Evolutionary conservation across 2,113 vertebrate genomes (phyloP).

Genomic region (Bungarus multicinctus): DNA sequence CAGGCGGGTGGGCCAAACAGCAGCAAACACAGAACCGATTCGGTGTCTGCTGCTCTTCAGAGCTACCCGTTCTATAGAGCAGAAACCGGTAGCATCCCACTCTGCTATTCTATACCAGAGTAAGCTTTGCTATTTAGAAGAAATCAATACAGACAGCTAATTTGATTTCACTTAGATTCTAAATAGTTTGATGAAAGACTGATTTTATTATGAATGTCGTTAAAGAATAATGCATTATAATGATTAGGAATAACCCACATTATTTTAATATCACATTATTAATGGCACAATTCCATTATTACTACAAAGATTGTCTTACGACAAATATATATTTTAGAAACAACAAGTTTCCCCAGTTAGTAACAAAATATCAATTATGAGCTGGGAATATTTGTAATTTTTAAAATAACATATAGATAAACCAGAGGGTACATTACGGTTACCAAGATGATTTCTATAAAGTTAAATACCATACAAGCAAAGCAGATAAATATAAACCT

Average conservation of each 20-base stretch:
- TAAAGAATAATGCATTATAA: not conserved
- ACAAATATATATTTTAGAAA: not conserved
- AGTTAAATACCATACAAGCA: fast-evolving
- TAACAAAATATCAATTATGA: not conserved
- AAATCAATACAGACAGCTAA: not conserved
- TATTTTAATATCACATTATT: not conserved
- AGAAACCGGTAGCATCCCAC: no score
- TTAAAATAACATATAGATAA: not conserved
- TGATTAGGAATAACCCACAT: not conserved
- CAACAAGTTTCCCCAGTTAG: not conserved
- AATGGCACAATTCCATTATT: not conserved
- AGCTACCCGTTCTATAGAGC: no score
- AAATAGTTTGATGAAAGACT: not conserved
- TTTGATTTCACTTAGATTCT: not conserved
- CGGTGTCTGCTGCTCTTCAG: no score
- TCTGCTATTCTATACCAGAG: not conserved
- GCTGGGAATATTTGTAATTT: not conserved
- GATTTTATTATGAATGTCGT: not conserved
- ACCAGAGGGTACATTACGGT: fast-evolving
- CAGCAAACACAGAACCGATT: no score
- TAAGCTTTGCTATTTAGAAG: not conserved
- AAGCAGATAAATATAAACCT: not conserved
- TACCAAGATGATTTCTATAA: not conserved
- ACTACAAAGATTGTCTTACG: not conserved
- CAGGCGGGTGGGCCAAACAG: no score